A percentile compares a stretch with the other conserved stretches of the same genome.
These are phyloP conservation scores for Charadrius vociferus DNA, from an alignment of 2,113 vertebrate genomes.

Conservation along the genomic window DNA sequence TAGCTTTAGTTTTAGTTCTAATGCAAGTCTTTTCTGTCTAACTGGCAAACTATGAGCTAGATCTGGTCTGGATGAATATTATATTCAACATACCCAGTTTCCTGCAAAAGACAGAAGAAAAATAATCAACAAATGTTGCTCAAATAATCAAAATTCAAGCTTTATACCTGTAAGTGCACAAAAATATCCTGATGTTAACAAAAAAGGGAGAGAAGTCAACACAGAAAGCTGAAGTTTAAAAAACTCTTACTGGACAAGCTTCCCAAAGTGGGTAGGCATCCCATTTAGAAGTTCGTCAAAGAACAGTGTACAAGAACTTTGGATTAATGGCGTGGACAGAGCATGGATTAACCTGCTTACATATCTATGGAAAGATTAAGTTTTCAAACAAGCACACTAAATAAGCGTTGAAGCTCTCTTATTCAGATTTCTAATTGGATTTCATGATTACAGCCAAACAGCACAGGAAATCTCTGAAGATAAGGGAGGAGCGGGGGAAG, in stretches of 20 bases:
- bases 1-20: not conserved
- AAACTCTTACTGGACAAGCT: not conserved
- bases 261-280: not conserved
- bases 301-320: not conserved
- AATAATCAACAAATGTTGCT: not conserved
- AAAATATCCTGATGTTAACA: not conserved
- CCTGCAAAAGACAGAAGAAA: not conserved
- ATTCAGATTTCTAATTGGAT: not conserved
- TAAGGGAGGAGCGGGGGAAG: accelerated
- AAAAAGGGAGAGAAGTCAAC: not conserved
- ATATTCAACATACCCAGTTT: not conserved
- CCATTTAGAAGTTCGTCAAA: not conserved
- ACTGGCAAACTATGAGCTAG: not conserved
- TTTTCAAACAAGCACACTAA: not conserved
- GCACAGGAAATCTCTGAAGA: not conserved
- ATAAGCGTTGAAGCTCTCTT: not conserved
- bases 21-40: not conserved
- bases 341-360: not conserved
- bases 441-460: not conserved
- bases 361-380: not conserved
- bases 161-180: not conserved
- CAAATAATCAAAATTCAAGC: not conserved
- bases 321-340: not conserved
- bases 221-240: accelerated
- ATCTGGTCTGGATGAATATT: not conserved